Evolutionary conservation across 2,888 invertebrate genomes (phyloP), one percentile per base, ranked within the genome.

Genomic region (Ariolimax columbianus): DNA sequence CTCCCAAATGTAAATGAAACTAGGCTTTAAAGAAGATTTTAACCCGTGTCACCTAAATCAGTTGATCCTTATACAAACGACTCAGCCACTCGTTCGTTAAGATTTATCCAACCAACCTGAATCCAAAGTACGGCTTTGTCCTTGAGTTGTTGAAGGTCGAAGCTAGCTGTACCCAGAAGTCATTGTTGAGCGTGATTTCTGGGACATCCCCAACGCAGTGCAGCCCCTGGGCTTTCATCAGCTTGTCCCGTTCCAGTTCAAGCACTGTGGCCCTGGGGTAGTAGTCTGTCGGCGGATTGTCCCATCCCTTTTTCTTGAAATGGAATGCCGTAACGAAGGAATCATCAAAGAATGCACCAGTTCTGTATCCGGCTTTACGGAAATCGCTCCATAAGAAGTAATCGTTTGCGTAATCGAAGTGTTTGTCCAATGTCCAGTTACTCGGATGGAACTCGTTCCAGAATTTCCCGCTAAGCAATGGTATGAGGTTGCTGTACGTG

Each of bases 401-500:
- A 6, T 55, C 55, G 55, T 55, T 55, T 2, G 23, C 55, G 19
- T 55, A 55, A 55, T 55, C 55, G 17, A 11, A 55, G 3, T 23
- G 2, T 55, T 55, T 7, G 3, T 55, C 19, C 3, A 2, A 23
- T 55, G 55, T 55, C 55, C 55, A 55, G 55, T 17, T 17, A 55
- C 55, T 55, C 2, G 3, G 9, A 14, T 11, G 3, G 19, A 55
- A 55, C 19, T 55, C 55, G 17, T 55, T 2, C 17, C 2, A 2
- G 17, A 2, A 11, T 33, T 77, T 40, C 11, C 91, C 91, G 2
- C 90, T 90, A 33, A 90, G 82, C 9, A 90, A 72, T 14, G 90
- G 86, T 4, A 90, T 79, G 0, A 90, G 19, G 83, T 90, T 90
- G 4, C 89, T 89, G 47, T 89, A 89, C 7, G 91, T 91, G 72